Percentiles rank a stretch among this genome's conserved stretches.
phyloP scores from a whole-genome alignment of 2,888 invertebrate genomes.

The Coelinius sp. region DNA sequence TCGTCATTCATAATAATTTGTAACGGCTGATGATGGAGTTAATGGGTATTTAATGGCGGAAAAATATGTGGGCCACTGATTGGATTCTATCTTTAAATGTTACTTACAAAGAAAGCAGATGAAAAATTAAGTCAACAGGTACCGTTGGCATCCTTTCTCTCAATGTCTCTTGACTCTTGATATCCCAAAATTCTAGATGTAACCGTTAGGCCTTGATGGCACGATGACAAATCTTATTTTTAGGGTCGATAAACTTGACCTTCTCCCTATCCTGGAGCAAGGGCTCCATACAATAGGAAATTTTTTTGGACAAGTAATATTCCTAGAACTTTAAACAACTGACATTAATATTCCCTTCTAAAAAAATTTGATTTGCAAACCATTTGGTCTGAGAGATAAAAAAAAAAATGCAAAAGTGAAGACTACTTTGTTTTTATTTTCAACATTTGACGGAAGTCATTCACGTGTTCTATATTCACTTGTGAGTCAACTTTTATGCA shows the following conservation, averaged over 20 bases:
- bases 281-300: too few relatives aligned
- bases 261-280: too few relatives aligned
- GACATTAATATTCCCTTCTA: too few relatives aligned
- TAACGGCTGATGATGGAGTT: not conserved
- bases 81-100: not conserved
- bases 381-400: not conserved
- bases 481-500: not conserved
- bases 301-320: too few relatives aligned
- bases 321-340: too few relatives aligned
- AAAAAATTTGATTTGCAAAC: not conserved
- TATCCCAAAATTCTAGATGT: not conserved
- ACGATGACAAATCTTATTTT: too few relatives aligned
- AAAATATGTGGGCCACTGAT: not conserved
- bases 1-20: not conserved
- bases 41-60: not conserved
- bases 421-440: not conserved
- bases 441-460: not conserved
- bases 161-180: not conserved
- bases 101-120: not conserved
- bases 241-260: too few relatives aligned
- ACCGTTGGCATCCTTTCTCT: constrained; percentile 30
- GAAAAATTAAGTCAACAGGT: not conserved
- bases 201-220: not conserved
- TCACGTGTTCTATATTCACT: not conserved
- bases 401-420: too few relatives aligned